Conservation (phyloP, 2,888 invertebrate genomes). For the Eupithecia pulchellata region DNA sequence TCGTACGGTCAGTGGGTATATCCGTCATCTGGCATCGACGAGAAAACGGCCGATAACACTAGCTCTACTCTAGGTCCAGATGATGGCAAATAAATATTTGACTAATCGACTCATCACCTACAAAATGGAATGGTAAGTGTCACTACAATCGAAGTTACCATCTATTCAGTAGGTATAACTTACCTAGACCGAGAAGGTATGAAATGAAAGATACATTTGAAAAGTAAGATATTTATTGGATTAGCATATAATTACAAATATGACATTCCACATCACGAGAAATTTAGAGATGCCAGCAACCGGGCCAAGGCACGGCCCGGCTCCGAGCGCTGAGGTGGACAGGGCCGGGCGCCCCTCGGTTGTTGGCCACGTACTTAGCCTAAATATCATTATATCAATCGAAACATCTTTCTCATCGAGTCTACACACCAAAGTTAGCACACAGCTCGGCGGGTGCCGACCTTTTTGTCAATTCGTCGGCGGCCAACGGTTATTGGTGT, state of each 20-base stretch:
- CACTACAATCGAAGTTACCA: not conserved
- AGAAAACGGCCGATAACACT: not conserved
- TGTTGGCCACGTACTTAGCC: not conserved
- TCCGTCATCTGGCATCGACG: not conserved
- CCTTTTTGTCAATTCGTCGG: not conserved
- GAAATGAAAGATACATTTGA: conserved; percentile 45
- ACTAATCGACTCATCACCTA: not conserved
- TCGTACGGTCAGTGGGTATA: not conserved
- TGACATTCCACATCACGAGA: conserved; percentile 43
- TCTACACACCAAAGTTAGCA: not conserved
- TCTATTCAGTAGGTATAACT: not conserved
- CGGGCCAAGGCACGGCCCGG: not conserved
- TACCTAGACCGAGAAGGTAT: conserved; percentile 6
- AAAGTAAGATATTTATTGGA: conserved; percentile 50
- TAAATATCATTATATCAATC: not conserved
- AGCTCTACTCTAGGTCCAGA: not conserved
- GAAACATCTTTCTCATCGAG: not conserved
- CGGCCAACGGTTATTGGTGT: not conserved
- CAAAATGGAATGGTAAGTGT: conserved; percentile 1
- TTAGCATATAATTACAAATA: conserved; percentile 49
- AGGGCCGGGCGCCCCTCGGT: not conserved
- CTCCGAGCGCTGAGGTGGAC: not conserved
- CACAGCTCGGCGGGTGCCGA: not conserved
- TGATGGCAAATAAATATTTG: not conserved
- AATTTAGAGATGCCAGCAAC: conserved; percentile 36